These are phyloP conservation scores for Sylvicapra grimmia DNA, from an alignment of 2,113 vertebrate species.

Conservation along the genomic window DNA sequence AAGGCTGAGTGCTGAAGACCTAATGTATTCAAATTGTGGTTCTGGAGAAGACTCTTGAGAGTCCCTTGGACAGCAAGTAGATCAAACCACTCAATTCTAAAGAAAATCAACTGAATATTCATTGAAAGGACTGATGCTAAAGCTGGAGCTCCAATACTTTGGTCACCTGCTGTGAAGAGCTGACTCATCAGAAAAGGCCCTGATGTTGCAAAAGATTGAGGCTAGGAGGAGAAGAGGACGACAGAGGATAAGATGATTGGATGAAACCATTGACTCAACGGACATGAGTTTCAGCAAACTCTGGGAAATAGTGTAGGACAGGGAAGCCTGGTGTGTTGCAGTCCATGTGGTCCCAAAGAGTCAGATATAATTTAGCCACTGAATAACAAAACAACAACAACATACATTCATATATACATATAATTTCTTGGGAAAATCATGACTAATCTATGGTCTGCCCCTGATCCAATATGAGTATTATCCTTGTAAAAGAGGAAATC, in stretches of 20 bases:
- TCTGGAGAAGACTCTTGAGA: neutral
- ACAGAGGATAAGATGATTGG: neutral
- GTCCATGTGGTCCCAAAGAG: neutral
- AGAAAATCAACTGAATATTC: neutral
- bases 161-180: fast-evolving
- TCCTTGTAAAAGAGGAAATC: neutral
- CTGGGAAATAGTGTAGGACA: neutral
- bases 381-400: neutral
- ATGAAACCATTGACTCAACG: neutral
- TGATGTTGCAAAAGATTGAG: neutral
- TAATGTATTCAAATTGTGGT: neutral
- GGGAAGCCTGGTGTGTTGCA: neutral
- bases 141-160: neutral
- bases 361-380: neutral
- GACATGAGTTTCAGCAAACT: neutral
- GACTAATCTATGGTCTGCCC: neutral
- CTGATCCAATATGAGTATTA: neutral
- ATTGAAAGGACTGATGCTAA: neutral
- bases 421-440: neutral
- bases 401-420: neutral
- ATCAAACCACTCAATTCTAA: neutral
- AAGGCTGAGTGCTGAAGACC: fast-evolving
- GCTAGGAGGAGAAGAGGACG: fast-evolving
- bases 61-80: neutral
- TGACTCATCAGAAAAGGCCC: neutral